phyloP scores from a whole-genome alignment of 2,888 invertebrate genomes.

The Cosmia pyralina region DNA sequence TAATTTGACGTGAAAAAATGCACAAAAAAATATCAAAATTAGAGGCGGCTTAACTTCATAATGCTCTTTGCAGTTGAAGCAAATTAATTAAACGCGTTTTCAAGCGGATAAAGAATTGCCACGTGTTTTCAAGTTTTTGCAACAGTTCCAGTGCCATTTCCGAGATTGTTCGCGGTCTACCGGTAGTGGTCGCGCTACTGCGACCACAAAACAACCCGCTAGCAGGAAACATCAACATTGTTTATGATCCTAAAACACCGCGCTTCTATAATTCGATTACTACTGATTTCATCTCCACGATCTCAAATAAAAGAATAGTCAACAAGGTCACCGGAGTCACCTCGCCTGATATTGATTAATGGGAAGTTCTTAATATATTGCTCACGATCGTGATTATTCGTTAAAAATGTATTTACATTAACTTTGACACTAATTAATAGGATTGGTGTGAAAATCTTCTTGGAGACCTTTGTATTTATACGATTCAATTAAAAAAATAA shows the following conservation, averaged over 20 bases:
- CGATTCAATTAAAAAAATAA: constrained; percentile 56
- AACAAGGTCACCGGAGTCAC: constrained; percentile 76
- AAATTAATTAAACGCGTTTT: constrained; percentile 26
- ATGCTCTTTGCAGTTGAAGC: constrained; percentile 18
- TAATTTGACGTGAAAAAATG: constrained; percentile 30
- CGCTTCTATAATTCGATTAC: constrained; percentile 67
- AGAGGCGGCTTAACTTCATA: constrained; percentile 13
- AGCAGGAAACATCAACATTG: constrained; percentile 61
- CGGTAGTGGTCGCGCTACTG: constrained; percentile 24
- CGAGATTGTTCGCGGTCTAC: constrained; percentile 38
- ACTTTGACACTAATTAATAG: constrained; percentile 77
- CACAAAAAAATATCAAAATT: constrained; percentile 37
- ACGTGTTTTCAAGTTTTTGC: constrained; percentile 47
- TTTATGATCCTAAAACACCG: constrained; percentile 59
- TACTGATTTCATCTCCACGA: constrained; percentile 71
- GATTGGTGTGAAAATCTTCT: constrained; percentile 52
- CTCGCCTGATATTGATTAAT: constrained; percentile 83
- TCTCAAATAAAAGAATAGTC: constrained; percentile 68
- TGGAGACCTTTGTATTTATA: constrained; percentile 55
- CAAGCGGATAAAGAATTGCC: constrained; percentile 22
- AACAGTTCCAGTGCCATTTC: constrained; percentile 17
- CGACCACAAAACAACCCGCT: constrained; percentile 29
- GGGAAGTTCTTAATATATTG: constrained; percentile 73
- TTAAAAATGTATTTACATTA: constrained; percentile 69
- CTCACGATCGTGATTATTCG: constrained; percentile 73